Evolutionary conservation across 2,797 vertebrate species (phyloP), one percentile per base, ranked within the genome.

Genomic region (Typhlichthys eigenmanni): DNA sequence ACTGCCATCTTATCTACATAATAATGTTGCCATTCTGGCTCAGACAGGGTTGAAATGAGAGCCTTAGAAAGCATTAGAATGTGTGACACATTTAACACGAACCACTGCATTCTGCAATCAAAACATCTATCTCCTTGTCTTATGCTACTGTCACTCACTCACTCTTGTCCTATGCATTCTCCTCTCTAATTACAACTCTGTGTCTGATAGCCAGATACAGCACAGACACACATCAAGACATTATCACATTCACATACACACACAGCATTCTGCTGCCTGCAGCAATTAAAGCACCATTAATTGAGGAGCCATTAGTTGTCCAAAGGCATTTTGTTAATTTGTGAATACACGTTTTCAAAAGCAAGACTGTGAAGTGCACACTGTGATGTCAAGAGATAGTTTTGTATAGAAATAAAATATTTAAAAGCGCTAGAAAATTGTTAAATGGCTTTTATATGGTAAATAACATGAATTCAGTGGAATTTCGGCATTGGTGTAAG

Each of bases 291-390:
- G 75, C 76, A 85, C 82, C 76, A 78, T 83, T 75, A 75, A 81
- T 71, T 64, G 76, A 80, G 78, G 78, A 85, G 84, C 84, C 88
- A 91, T 89, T 89, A 89, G 82, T 11, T 7, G 63, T 65, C 51
- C 75, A 72, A 84, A 86, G 85, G 87, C 88, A 85, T 83, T 87
- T 75, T 80, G 67, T 65, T 66, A 85, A 86, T 89, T 88, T 86
- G 81, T 80, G 79, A 88, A 79, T 73, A 82, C 66, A 83, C 78
- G 78, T 78, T 78, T 49, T 71, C 61, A 47, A 58, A 80, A 65
- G 55, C 70, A 53, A 55, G 19, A 58, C 74, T 78, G 60, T 55
- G 24, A 61, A 43, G 57, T 19, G 70, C 34, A 79, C 67, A 75
- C 72, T 73, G 24, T 49, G 68, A 49, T 32, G 7, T 52, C 32